phyloP scores from a whole-genome alignment of 2,888 invertebrate genomes.

The Heliconius erato region DNA sequence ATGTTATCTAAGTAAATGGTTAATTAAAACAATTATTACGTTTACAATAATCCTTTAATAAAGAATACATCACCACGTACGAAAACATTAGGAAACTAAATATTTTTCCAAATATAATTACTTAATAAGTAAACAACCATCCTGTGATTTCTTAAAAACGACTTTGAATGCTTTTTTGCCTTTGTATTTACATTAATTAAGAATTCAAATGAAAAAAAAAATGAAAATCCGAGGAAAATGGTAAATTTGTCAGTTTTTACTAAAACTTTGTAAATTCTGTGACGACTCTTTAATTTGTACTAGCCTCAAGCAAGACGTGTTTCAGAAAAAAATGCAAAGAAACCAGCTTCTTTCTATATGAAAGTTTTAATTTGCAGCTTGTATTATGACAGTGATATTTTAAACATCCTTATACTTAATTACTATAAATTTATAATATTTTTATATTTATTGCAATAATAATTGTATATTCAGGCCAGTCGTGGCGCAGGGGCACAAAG shows the following conservation, averaged over 20 bases:
- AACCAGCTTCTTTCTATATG: constrained; percentile 13
- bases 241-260: constrained; percentile 7
- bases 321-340: constrained; percentile 6
- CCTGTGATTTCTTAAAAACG: not conserved
- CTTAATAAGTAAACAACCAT: not conserved
- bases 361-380: constrained; percentile 19
- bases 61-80: not conserved
- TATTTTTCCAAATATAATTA: no score
- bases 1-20: not conserved
- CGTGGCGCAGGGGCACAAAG: no score
- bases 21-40: no score
- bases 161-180: not conserved
- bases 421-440: not conserved
- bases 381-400: constrained; percentile 18
- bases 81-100: no score
- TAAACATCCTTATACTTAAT: not conserved
- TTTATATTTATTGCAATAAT: not conserved
- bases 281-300: constrained; percentile 18
- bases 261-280: constrained; percentile 6
- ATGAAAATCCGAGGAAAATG: not conserved
- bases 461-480: not conserved
- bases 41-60: not conserved
- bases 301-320: constrained; percentile 12
- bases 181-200: not conserved
- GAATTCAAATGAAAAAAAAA: not conserved